phyloP scores from a whole-genome alignment of 2,888 invertebrate genomes.

The Nemurella pictetii region DNA sequence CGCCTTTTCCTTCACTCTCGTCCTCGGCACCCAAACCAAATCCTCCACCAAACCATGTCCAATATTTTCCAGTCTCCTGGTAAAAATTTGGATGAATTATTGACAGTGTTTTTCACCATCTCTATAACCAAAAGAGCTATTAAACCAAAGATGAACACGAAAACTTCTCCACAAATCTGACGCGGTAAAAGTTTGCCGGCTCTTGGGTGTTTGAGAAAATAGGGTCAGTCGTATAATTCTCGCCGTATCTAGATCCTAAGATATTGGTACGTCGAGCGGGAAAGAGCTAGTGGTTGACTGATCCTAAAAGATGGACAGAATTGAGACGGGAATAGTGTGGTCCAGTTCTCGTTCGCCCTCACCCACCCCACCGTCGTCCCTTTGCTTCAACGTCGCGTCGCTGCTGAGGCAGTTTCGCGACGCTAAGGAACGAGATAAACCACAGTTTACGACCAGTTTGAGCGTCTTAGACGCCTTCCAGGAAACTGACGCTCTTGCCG shows the following conservation, averaged over 20 bases:
- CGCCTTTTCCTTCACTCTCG: background rate
- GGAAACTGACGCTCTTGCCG: background rate
- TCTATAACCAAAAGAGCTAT: background rate
- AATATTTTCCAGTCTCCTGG: background rate
- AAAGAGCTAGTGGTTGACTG: slow-evolving; percentile 9
- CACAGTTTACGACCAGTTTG: slow-evolving; percentile 34
- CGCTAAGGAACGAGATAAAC: slow-evolving; percentile 34
- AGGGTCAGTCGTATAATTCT: slow-evolving; percentile 23
- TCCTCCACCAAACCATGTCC: background rate
- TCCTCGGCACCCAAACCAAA: background rate
- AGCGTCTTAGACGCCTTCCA: background rate
- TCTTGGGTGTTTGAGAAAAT: slow-evolving; percentile 18
- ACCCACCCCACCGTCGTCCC: background rate
- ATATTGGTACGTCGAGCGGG: slow-evolving; percentile 11
- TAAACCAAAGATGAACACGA: slow-evolving; percentile 19
- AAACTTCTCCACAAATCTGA: slow-evolving; percentile 16
- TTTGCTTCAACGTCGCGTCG: background rate
- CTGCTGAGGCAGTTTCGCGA: background rate
- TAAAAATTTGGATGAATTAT: slow-evolving; percentile 26
- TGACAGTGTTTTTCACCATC: slow-evolving; percentile 13
- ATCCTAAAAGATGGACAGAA: slow-evolving; percentile 28
- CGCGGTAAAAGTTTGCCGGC: background rate
- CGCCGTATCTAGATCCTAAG: slow-evolving; percentile 13
- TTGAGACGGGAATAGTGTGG: slow-evolving; percentile 15
- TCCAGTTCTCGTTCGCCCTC: background rate